These are phyloP conservation scores for Pandion haliaetus DNA, from an alignment of 2,113 vertebrate genomes.

Conservation along the genomic window DNA sequence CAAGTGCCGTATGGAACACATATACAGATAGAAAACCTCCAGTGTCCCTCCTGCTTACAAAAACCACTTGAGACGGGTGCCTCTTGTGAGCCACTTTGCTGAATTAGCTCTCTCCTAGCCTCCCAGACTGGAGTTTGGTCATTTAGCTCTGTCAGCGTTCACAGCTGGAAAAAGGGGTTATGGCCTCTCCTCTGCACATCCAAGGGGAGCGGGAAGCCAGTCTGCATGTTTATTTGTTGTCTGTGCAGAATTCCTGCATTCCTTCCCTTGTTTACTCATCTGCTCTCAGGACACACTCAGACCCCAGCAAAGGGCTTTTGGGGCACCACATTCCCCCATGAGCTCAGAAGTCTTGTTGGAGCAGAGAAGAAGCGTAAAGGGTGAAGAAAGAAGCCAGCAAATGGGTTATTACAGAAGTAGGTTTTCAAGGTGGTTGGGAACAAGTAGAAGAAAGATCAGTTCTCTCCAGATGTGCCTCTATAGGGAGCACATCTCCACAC, in stretches of 20 bases:
- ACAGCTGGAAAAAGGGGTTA: slow-evolving; percentile 22
- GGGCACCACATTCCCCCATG: background rate
- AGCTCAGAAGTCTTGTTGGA: background rate
- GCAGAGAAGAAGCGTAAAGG: background rate
- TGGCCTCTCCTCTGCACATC: background rate
- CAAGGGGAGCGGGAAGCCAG: background rate
- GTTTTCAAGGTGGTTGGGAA: background rate
- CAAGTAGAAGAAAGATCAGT: background rate
- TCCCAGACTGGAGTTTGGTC: background rate
- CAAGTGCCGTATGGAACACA: background rate
- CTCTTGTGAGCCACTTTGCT: background rate
- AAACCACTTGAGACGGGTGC: background rate
- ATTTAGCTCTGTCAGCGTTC: background rate
- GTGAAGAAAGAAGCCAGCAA: background rate
- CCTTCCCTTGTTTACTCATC: slow-evolving; percentile 24
- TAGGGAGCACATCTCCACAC: background rate
- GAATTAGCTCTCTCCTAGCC: background rate
- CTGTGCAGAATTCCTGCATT: background rate
- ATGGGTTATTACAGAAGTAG: background rate
- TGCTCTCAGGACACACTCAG: background rate
- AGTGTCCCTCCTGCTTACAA: background rate
- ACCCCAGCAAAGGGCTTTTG: background rate
- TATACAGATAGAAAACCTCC: background rate
- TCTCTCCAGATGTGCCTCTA: too few relatives aligned
- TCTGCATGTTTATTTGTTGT: slow-evolving; percentile 4